Base-by-base conservation (phyloP, 1,140 invertebrate species). In the Drosophila aff. region DNA sequence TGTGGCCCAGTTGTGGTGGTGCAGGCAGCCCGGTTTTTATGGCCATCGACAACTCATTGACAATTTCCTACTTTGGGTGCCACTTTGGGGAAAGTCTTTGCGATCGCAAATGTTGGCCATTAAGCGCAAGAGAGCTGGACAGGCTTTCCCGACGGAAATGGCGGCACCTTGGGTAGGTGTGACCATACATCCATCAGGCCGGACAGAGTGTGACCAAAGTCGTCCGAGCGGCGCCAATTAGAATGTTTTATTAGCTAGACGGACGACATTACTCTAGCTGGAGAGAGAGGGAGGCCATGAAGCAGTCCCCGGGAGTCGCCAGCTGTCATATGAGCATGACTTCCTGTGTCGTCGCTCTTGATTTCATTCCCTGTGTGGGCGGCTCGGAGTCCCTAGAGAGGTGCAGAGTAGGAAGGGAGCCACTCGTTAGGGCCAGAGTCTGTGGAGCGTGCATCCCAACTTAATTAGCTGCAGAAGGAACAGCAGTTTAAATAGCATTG, bases 61-160 rank as follows among this genome's bases (percentile, higher is more conserved):
- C 85, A 90, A 82, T 90, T 90, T 90, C 79, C 85, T 72, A 82
- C 67, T 62, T 89, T 90, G 87, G 84, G 77, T 81, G 84, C 69
- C 76, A 87, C 67, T 89, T 80, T 74, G 77, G 84, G 67, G 85
- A 89, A 89, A 89, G 85, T 90, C 81, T 57, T 55, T 55, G 59
- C 59, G 50, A 28, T 38, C 63, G 59, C 59, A 67, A 72, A 76
- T 66, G 72, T 52, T 71, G 64, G 77, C 84, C 73, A 83, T 87
- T 83, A 79, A 46, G 43, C 52, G 21, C 59, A 66, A 78, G 62
- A 13, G n/a, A n/a, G n/a, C n/a, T n/a, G n/a, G n/a, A n/a, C n/a
- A n/a, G n/a, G n/a, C 31, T 62, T 57, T 55, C 61, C 33, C 61
- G 28, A 26, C 59, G 49, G 64, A 59, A 73, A 47, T 58, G 52